Evolutionary conservation across 2,113 vertebrate species (phyloP), one percentile per base, ranked within the genome.

Genomic region (Natator depressus): DNA sequence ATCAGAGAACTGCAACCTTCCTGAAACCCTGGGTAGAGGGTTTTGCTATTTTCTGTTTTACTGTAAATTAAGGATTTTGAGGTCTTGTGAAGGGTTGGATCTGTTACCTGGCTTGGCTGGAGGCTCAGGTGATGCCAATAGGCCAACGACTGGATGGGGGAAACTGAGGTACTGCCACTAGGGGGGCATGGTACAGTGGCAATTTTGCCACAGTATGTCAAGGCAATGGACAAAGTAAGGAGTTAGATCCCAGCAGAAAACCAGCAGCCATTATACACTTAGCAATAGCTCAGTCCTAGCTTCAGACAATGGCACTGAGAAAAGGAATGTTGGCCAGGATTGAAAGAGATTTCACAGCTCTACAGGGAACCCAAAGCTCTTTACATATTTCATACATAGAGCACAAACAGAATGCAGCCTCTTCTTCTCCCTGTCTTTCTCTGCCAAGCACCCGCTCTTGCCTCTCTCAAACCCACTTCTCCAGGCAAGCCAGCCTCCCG

Each of bases 161-260:
- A 69, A 69, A 69, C 35, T n/a, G 62, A 35, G 6, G 35, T 35
- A n/a, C 35, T 35, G 8, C 31, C 13, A 3, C 62, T 13, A 69
- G 35, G 4, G 8, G 62, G 62, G 7, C 31, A 65, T 16, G 14
- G 35, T 65, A 6, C 35, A n/a, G 7, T 16, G 31, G 62, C 31
- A 4, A 65, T 3, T 35, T n/a, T 65, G 62, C 62, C 62, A 35
- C 14, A 24, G 38, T 13, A 25, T 42, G 42, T 3, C 38, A 24
- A 76, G 22, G 38, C 72, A 46, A 46, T 46, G 24, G 10, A 46
- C 22, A 76, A 75, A 12, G 72, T 25, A 46, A 25, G 5, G 22
- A 46, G 1, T 2, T 1, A 11, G 25, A 17, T 1, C 1, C 53
- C 1, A 38, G 54, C 55, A 82, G 42, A 75, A 42, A 75, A 47